Percentiles rank a stretch among this genome's conserved stretches.
These are phyloP conservation scores for Xenops minutus DNA, from an alignment of 2,797 vertebrate genomes.

Conservation along the genomic window DNA sequence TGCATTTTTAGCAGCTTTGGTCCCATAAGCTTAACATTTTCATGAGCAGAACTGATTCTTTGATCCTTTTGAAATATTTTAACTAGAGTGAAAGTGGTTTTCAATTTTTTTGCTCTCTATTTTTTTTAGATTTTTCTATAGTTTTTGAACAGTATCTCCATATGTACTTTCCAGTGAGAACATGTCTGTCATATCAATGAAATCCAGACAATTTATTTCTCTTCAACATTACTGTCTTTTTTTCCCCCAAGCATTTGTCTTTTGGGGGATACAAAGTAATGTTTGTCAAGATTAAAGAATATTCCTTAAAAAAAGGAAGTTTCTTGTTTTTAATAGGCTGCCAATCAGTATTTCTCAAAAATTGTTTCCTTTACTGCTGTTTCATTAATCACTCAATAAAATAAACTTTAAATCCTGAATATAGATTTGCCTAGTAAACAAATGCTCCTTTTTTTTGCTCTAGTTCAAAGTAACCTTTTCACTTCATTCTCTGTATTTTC, in stretches of 20 bases:
- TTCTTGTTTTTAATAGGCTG: neutral
- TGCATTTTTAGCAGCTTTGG: neutral
- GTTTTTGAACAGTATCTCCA: neutral
- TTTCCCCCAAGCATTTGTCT: neutral
- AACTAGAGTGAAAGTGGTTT: neutral
- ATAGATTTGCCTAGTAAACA: neutral
- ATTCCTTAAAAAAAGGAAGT: neutral
- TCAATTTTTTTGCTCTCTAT: neutral
- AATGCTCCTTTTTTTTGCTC: neutral
- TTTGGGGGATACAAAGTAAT: neutral
- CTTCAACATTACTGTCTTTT: neutral
- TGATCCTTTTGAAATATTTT: neutral
- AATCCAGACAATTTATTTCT: neutral
- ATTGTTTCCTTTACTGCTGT: neutral
- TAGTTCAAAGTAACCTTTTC: neutral
- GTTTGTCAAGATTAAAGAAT: neutral
- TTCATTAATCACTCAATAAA: neutral
- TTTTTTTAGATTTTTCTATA: neutral
- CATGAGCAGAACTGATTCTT: neutral
- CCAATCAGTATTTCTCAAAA: neutral
- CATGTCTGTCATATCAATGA: neutral
- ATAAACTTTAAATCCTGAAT: neutral
- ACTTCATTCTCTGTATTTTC: constrained; percentile 16
- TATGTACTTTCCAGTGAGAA: neutral
- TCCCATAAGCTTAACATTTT: neutral